phyloP scores from a whole-genome alignment of 2,113 vertebrate genomes.

The Clinocottus analis region DNA sequence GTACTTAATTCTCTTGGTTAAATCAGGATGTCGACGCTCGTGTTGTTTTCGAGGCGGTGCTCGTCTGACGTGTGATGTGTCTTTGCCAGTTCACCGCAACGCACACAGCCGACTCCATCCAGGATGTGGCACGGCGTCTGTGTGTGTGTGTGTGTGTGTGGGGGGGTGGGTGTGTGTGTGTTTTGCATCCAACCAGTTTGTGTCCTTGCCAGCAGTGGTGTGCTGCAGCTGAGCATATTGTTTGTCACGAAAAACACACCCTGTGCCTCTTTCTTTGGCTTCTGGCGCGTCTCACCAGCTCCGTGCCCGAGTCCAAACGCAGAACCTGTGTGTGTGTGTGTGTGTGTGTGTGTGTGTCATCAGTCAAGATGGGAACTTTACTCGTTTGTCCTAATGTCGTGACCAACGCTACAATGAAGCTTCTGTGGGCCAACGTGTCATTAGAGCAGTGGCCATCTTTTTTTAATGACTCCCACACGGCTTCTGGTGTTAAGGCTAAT shows the following conservation, averaged over 20 bases:
- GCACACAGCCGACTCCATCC: slow-evolving; percentile 30
- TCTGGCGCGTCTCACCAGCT: background rate
- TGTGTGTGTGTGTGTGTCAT: slow-evolving; percentile 5
- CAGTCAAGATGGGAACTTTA: slow-evolving; percentile 10
- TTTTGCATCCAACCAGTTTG: slow-evolving; percentile 17
- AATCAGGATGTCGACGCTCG: slow-evolving; percentile 16
- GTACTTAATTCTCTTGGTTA: slow-evolving; percentile 7
- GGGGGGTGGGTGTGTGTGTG: background rate
- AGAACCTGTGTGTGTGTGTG: background rate
- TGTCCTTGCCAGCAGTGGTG: background rate
- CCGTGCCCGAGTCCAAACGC: no score
- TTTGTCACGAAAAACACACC: background rate
- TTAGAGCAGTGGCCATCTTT: slow-evolving; percentile 18
- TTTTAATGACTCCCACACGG: slow-evolving; percentile 45
- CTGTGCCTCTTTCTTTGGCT: slow-evolving; percentile 11
- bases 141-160: no score
- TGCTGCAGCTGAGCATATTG: slow-evolving; percentile 3
- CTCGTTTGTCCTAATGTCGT: slow-evolving; percentile 35
- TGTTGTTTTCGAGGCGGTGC: background rate
- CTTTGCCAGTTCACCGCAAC: background rate
- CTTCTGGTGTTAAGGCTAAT: slow-evolving; percentile 40
- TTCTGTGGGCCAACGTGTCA: background rate
- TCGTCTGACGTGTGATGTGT: background rate
- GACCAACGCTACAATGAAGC: background rate
- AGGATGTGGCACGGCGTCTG: slow-evolving; percentile 13